Evolutionary conservation across 2,888 invertebrate species (phyloP).

Genomic region (Pherbina coryleti): DNA sequence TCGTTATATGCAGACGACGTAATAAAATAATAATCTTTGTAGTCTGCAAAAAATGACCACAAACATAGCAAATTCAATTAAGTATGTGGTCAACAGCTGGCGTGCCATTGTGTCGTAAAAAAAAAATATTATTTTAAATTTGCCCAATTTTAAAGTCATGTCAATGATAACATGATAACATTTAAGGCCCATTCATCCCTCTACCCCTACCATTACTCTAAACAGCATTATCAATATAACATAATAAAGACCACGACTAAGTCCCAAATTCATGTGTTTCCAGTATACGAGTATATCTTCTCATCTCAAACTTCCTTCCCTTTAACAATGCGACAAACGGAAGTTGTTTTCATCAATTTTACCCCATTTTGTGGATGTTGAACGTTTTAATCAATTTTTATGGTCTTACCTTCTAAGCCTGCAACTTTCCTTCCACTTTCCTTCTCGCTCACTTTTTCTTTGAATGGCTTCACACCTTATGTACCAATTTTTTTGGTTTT

Average conservation of each 20-base stretch:
- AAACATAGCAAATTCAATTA: not conserved
- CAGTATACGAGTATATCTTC: not conserved
- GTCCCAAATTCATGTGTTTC: not conserved
- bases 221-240: not conserved
- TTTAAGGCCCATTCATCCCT: too few relatives aligned
- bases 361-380: not conserved
- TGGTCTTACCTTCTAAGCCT: conserved; percentile 2
- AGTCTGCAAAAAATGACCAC: not conserved
- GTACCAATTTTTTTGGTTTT: not conserved
- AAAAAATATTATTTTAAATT: not conserved
- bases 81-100: not conserved
- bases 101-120: not conserved
- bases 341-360: not conserved
- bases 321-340: not conserved
- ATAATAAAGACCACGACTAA: not conserved
- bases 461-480: not conserved
- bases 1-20: conserved; percentile 19
- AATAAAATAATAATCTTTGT: conserved; percentile 27
- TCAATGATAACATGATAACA: too few relatives aligned
- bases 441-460: not conserved
- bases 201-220: not conserved
- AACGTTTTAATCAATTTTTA: conserved; percentile 27
- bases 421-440: not conserved
- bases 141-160: not conserved
- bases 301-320: not conserved